Evolutionary conservation across 2,797 vertebrate genomes (phyloP), one percentile per base, ranked within the genome.

Genomic region (Hozukius guyotensis): DNA sequence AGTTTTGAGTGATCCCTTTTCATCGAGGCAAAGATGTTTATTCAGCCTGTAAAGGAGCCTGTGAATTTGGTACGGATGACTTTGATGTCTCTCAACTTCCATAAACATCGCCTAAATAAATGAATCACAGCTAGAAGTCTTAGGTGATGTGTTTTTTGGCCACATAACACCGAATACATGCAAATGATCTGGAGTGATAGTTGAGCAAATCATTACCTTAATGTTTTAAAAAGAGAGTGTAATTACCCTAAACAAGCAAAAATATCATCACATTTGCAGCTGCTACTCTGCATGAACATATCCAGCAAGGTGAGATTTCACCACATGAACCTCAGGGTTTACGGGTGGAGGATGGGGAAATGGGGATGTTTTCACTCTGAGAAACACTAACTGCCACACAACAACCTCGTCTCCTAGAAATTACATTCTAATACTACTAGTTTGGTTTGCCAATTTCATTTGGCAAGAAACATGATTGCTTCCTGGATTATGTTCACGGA

Each of bases 11-110:
- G 67, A 67, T 75, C n/a, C 22, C 20, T 52, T 73, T 74, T 78
- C 68, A 83, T 78, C 22, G 24, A 60, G 42, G 32, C 20, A 64
- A 36, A 56, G 56, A 14, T 42, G 52, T 72, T 75, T 52, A 18
- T 72, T 31, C 34, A 38, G 38, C 9, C 66, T 49, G 38, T 63
- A 55, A 75, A 60, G 32, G 22, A 46, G 31, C 31, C 42, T 52
- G 62, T 55, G 36, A 27, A 72, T 68, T 67, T n/a, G n/a, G 16
- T 4, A 10, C 13, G 10, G 16, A 66, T 72, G 34, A 63, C 63
- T 72, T 75, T 78, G 63, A 76, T 72, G 66, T 75, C 55, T 57
- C 29, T 38, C 42, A 46, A 13, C 1, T 57, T 63, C 8, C 36
- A 59, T 20, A 11, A 62, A 22, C 36, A 24, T 62, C 3, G 4